These are phyloP conservation scores for Agapetus fuscipes DNA, from an alignment of 2,888 invertebrate genomes.

Conservation along the genomic window DNA sequence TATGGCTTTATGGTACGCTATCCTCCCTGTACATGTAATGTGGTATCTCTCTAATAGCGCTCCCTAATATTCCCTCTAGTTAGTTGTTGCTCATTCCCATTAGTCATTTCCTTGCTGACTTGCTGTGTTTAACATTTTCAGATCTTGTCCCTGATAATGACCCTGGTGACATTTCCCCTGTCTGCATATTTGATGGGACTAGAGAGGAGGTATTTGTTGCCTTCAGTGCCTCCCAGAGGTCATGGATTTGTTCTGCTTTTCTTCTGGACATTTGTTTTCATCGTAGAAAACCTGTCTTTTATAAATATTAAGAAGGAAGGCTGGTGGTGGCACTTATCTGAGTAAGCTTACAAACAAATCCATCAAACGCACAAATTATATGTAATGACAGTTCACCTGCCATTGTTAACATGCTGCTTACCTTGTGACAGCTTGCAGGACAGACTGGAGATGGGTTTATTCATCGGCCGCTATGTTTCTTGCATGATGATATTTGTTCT, in stretches of 20 bases:
- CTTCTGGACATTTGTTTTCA: constrained; percentile 84
- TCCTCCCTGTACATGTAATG: too few species aligned
- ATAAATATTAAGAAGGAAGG: constrained; percentile 74
- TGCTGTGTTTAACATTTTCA: constrained; percentile 38
- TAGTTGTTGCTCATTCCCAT: too few species aligned
- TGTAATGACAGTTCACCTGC: background rate
- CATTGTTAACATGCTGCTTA: too few species aligned
- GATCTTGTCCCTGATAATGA: constrained; percentile 54
- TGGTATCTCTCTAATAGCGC: too few species aligned
- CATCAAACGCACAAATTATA: background rate
- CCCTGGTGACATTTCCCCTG: constrained; percentile 62
- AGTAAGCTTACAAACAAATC: constrained; percentile 47
- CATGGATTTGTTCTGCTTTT: constrained; percentile 83
- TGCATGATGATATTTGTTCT: constrained; percentile 72
- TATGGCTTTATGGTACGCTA: constrained; percentile 75
- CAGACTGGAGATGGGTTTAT: constrained; percentile 76
- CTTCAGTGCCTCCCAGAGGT: constrained; percentile 80
- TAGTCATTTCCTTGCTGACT: too few species aligned
- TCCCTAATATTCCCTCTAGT: too few species aligned
- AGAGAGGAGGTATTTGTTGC: constrained; percentile 72
- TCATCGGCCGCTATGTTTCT: constrained; percentile 69
- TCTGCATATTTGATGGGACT: constrained; percentile 65
- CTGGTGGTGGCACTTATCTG: constrained; percentile 87
- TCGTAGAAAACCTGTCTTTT: constrained; percentile 77
- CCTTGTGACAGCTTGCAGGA: constrained; percentile 57